phyloP scores from a whole-genome alignment of 2,113 vertebrate genomes.

The Lamprologus speciosus region DNA sequence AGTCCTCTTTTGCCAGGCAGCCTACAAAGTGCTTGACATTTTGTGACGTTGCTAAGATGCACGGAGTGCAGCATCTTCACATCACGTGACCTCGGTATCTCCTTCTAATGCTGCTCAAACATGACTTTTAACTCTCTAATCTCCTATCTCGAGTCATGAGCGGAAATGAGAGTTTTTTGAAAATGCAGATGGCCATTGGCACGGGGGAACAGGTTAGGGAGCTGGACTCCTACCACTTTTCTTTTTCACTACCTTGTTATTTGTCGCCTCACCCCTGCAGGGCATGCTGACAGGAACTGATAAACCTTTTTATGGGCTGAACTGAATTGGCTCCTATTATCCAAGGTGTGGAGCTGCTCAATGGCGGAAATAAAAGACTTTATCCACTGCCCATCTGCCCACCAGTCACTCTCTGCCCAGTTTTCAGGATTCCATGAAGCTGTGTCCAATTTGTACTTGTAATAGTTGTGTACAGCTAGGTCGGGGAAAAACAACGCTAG shows the following conservation, averaged over 20 bases:
- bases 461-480: conserved; percentile 15
- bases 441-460: conserved; percentile 36
- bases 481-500: background rate
- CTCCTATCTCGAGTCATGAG: conserved; percentile 35
- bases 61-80: background rate
- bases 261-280: conserved; percentile 67
- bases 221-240: conserved; percentile 58
- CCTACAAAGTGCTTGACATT: conserved; percentile 16
- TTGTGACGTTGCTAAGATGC: conserved; percentile 2
- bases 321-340: conserved; percentile 75
- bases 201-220: conserved; percentile 54
- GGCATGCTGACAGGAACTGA: conserved; percentile 71
- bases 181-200: conserved; percentile 63
- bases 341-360: conserved; percentile 71
- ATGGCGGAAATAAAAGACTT: conserved; percentile 62
- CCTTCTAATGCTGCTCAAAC: conserved; percentile 29
- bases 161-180: conserved; percentile 56
- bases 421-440: conserved; percentile 40
- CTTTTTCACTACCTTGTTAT: conserved; percentile 67
- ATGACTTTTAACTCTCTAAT: conserved; percentile 39
- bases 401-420: conserved; percentile 48
- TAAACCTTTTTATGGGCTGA: conserved; percentile 73
- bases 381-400: conserved; percentile 66
- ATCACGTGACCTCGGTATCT: conserved; percentile 32
- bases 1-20: background rate